Evolutionary conservation across 2,797 vertebrate genomes (phyloP).

Genomic region (Sebastiscus albofasciatus): DNA sequence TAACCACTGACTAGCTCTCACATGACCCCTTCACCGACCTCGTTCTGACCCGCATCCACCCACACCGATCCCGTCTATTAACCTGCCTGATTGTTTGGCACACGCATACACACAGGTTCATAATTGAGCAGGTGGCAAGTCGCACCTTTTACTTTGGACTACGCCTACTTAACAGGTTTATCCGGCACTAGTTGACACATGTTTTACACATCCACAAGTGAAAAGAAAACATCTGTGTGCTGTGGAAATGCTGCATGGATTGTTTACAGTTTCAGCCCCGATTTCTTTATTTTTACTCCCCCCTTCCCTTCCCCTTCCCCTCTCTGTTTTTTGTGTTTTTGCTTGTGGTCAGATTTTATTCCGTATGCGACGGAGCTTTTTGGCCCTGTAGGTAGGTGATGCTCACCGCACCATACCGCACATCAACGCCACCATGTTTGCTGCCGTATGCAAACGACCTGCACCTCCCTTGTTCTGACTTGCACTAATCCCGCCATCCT

Average conservation of each 20-base stretch:
- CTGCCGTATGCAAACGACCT: conserved; percentile 33
- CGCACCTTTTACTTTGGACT: background rate
- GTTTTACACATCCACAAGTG: conserved; percentile 6
- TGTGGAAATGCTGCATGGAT: conserved; percentile 71
- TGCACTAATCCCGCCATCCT: conserved; percentile 52
- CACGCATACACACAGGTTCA: background rate
- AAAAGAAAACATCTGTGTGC: conserved; percentile 21
- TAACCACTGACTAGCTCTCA: conserved; percentile 9
- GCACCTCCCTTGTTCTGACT: conserved; percentile 39
- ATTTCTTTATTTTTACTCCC: conserved; percentile 76
- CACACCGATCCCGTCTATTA: conserved; percentile 37
- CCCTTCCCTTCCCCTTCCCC: background rate
- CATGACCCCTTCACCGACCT: background rate
- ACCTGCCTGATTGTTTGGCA: conserved; percentile 35
- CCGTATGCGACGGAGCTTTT: conserved; percentile 91
- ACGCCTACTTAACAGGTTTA: background rate
- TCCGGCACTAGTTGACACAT: background rate
- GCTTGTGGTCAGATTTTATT: conserved; percentile 91
- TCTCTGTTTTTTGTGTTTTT: conserved; percentile 71
- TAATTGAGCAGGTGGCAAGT: background rate
- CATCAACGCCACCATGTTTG: conserved; percentile 42
- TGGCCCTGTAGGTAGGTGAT: conserved; percentile 92
- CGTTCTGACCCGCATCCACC: conserved; percentile 11
- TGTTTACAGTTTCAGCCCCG: conserved; percentile 76
- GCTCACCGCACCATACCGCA: conserved; percentile 43